Evolutionary conservation across 2,113 vertebrate genomes (phyloP).

Genomic region (Chiloscyllium plagiosum): DNA sequence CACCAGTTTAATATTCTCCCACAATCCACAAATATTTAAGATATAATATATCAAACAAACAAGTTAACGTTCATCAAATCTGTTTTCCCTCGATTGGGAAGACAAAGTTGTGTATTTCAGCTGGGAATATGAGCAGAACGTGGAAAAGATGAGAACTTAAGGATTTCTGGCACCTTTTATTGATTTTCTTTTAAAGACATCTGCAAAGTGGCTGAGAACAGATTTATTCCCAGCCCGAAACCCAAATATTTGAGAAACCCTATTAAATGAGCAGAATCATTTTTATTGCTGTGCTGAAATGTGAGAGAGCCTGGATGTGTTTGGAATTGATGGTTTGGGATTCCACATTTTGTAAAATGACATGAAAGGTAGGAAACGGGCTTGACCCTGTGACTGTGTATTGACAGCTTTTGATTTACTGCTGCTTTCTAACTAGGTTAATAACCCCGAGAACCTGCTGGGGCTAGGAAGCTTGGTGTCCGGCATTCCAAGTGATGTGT

Average conservation of each 20-base stretch:
- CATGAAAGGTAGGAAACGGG: neutral
- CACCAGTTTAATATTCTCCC: too few relatives aligned
- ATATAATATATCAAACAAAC: too few relatives aligned
- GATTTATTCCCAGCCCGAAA: neutral
- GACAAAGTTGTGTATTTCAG: neutral
- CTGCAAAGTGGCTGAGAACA: neutral
- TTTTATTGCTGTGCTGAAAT: neutral
- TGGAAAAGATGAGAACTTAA: too few relatives aligned
- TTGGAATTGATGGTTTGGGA: neutral
- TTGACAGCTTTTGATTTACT: neutral
- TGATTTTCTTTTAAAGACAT: neutral
- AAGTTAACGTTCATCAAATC: neutral
- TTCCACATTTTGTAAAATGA: too few relatives aligned
- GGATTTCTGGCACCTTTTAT: too few relatives aligned
- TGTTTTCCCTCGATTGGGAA: neutral
- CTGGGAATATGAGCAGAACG: too few relatives aligned
- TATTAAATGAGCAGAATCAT: neutral
- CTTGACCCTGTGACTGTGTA: neutral
- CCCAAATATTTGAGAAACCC: neutral
- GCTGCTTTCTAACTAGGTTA: slow-evolving; percentile 35
- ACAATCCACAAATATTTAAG: too few relatives aligned
- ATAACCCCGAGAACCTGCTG: neutral
- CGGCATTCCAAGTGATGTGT: slow-evolving; percentile 16
- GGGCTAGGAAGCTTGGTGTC: slow-evolving; percentile 35
- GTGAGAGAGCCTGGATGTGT: neutral